Conservation (phyloP, 2,797 vertebrate genomes). For the Carcharodon carcharias region DNA sequence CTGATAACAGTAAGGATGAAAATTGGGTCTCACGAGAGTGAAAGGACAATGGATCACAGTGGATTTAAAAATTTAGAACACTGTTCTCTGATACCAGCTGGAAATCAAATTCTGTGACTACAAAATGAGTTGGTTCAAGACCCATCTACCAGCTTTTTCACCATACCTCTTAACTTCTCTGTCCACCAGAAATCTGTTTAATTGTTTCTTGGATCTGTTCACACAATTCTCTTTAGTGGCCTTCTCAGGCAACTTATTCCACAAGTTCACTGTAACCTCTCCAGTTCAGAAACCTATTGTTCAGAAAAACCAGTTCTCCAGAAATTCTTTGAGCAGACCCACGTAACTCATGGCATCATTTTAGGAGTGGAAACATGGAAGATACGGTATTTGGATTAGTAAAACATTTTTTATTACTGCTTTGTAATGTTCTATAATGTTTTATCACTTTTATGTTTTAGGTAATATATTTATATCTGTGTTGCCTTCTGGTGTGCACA, state of each 20-base stretch:
- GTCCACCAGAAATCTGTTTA: background rate
- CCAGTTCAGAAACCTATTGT: too few species aligned
- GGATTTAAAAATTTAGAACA: background rate
- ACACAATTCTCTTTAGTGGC: background rate
- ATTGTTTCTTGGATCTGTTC: background rate
- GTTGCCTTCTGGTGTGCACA: too few species aligned
- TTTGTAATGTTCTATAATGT: too few species aligned
- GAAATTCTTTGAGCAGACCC: too few species aligned
- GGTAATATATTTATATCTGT: too few species aligned
- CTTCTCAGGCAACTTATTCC: background rate
- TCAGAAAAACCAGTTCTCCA: too few species aligned
- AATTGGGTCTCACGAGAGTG: background rate
- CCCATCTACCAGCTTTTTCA: background rate
- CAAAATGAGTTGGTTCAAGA: background rate
- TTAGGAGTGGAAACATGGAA: too few species aligned
- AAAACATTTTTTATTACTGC: too few species aligned
- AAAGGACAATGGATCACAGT: background rate
- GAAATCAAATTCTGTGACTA: background rate
- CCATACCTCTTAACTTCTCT: background rate
- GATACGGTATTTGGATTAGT: too few species aligned
- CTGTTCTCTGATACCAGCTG: background rate
- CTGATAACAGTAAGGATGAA: background rate
- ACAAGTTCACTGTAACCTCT: background rate
- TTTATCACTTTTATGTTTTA: too few species aligned
- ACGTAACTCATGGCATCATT: too few species aligned